A percentile compares a stretch with the other conserved stretches of the same genome.
Evolutionary conservation across 1,140 invertebrate species (phyloP).

Genomic region (Drosophila orena): DNA sequence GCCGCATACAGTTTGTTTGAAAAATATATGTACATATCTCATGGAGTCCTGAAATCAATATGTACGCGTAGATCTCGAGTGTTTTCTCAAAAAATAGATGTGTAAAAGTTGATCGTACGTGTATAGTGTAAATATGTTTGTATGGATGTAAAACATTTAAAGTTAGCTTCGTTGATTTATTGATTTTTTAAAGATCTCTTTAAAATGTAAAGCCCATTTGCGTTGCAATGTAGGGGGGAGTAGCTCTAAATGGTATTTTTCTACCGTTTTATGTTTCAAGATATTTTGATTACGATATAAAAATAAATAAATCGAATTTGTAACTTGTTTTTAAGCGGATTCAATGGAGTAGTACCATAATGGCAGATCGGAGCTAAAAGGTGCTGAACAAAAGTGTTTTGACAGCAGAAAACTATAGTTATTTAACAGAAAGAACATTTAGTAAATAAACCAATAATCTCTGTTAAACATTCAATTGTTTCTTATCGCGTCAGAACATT

Average conservation of each 20-base stretch:
- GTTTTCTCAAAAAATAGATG: slow-evolving; percentile 48
- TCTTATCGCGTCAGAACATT: slow-evolving; percentile 4
- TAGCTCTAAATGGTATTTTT: slow-evolving; percentile 25
- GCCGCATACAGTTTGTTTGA: slow-evolving; percentile 64
- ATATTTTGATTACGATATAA: slow-evolving; percentile 32
- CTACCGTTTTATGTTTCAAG: slow-evolving; percentile 25
- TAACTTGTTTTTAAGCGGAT: slow-evolving; percentile 36
- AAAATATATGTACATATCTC: slow-evolving; percentile 64
- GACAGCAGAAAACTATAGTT: neutral
- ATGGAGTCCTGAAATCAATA: slow-evolving; percentile 35
- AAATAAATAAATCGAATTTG: slow-evolving; percentile 28
- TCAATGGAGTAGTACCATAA: slow-evolving; percentile 22
- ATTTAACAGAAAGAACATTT: neutral
- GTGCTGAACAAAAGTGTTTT: slow-evolving; percentile 9
- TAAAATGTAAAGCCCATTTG: slow-evolving; percentile 67
- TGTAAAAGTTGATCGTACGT: slow-evolving; percentile 45
- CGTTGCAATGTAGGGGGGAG: slow-evolving; percentile 61
- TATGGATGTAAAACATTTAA: slow-evolving; percentile 53
- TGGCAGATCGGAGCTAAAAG: slow-evolving; percentile 16
- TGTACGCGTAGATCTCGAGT: slow-evolving; percentile 42
- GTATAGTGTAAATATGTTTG: slow-evolving; percentile 52
- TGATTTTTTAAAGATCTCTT: slow-evolving; percentile 48
- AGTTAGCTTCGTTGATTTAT: slow-evolving; percentile 69
- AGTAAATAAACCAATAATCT: too few relatives aligned
- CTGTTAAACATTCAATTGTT: too few relatives aligned